These are phyloP conservation scores for Meloidogyne hapla DNA, from an alignment of 1,140 invertebrate species.

Conservation along the genomic window DNA sequence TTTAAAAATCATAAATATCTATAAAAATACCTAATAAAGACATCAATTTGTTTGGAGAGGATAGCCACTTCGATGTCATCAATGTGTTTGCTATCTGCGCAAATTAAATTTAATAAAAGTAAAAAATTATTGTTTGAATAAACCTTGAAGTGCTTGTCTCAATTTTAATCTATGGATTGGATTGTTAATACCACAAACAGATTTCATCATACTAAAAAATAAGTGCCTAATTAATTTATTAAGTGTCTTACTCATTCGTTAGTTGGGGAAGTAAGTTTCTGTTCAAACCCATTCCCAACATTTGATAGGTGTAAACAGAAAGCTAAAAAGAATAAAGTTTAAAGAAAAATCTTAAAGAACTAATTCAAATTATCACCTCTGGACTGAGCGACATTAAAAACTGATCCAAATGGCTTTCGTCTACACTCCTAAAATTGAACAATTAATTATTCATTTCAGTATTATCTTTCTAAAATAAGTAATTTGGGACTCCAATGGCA, in stretches of 20 bases:
- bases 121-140: too few species aligned
- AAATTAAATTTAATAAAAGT: conserved; percentile 3
- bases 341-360: background rate
- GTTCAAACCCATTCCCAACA: conserved; percentile 91
- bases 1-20: background rate
- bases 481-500: too few species aligned
- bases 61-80: conserved; percentile 65
- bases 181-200: conserved; percentile 86
- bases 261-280: conserved; percentile 69
- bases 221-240: background rate
- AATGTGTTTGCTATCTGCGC: conserved; percentile 61
- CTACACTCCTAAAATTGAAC: conserved; percentile 81
- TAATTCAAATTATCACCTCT: conserved; percentile 67
- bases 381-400: conserved; percentile 82
- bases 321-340: conserved; percentile 66
- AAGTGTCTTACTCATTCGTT: conserved; percentile 77
- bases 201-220: conserved; percentile 67
- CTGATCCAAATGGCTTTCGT: conserved; percentile 83
- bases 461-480: too few species aligned
- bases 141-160: conserved; percentile 80
- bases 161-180: conserved; percentile 89
- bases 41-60: conserved; percentile 72
- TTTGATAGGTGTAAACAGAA: conserved; percentile 91
- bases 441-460: background rate
- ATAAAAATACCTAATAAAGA: conserved; percentile 76